These are phyloP conservation scores for Rotaria socialis DNA, from an alignment of 2,888 invertebrate genomes.

Conservation along the genomic window DNA sequence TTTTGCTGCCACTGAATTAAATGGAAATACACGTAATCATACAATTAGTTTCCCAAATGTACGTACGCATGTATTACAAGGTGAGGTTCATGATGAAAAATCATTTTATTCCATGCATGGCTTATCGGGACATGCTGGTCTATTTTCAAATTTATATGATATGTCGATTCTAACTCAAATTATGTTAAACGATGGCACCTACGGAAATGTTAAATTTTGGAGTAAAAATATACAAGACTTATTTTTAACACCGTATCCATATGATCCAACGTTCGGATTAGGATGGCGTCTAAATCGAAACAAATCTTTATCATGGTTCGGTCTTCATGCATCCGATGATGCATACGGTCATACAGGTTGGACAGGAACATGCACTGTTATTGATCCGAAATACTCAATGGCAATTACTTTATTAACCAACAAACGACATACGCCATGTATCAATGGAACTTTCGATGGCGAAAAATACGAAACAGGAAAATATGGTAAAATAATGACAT, in stretches of 20 bases:
- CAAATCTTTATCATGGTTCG: neutral
- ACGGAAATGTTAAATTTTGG: neutral
- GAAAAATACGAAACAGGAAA: constrained; percentile 19
- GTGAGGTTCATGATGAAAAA: neutral
- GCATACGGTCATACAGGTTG: constrained; percentile 17
- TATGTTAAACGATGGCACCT: neutral
- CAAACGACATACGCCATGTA: neutral
- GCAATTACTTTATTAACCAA: neutral
- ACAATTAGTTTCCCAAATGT: neutral
- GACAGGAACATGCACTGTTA: constrained; percentile 8
- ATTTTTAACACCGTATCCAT: neutral
- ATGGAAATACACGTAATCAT: constrained; percentile 7
- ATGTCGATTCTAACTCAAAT: neutral
- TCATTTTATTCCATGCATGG: neutral
- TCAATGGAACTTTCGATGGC: constrained; percentile 3
- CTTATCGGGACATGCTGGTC: neutral
- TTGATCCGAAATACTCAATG: neutral
- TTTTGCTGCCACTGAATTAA: constrained; percentile 17
- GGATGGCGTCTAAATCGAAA: constrained; percentile 12
- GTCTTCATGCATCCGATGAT: neutral
- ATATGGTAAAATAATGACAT: neutral
- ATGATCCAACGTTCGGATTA: constrained; percentile 1
- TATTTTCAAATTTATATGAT: neutral
- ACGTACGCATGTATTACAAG: neutral
- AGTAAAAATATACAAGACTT: neutral